Base-by-base conservation (phyloP, 2,888 invertebrate genomes). In the Ptychoptera albimana region DNA sequence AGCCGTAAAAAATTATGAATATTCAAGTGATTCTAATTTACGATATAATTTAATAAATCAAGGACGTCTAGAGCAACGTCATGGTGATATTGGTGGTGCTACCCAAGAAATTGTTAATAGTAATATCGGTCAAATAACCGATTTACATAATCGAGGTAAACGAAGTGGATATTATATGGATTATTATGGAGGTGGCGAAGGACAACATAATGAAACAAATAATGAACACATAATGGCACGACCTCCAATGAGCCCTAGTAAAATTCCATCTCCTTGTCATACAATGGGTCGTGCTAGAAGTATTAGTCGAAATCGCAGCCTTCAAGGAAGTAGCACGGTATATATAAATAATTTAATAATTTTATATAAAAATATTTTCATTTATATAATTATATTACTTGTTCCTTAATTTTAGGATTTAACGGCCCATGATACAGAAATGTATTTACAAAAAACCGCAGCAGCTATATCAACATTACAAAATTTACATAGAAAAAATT, bases 261-360 rank as follows among this genome's bases (percentile, higher is more conserved):
- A 83, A 63, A 84, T 85, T 57, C 85, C 85, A 3, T 84, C 84
- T 43, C 85, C 85, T 5, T 73, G 83, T 49, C 79, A 80, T 53
- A 74, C 76, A 1, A 57, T 78, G 12, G 67, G 75, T 30, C 69
- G 74, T 44, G 56, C 60, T 43, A 59, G 66, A 43, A 56, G 67
- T 62, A 53, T 63, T 63, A 53, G 66, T 55, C 55, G 72, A 61
- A 50, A 43, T 43, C 56, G 63, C 12, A 57, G 60, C 37, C 41
- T 61, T 15, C 60, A 60, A 31, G 54, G 45, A 37, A 49, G 49
- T 39, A 47, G 39, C 15, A 43, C 47, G 42, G 49, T 47, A 40
- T 40, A 40, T 45, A 31, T 11, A 29, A 23, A 30, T 15, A 23
- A 11, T 16, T 31, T 36, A 35, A 31, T 8, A 35, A 11, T 12